Evolutionary conservation across 2,888 invertebrate species (phyloP).

Genomic region (Papilio gigon): DNA sequence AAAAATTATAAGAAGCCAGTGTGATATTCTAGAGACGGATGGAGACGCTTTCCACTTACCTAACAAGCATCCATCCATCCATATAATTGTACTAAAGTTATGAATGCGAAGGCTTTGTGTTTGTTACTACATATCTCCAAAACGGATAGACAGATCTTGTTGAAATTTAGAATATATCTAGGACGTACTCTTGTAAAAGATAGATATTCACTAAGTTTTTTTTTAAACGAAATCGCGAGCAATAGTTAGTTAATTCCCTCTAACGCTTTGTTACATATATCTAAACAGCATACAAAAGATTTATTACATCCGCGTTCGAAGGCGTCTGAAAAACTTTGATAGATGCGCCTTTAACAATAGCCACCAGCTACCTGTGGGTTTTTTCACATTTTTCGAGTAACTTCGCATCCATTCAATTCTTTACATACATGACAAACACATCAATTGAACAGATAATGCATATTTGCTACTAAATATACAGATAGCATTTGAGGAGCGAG

Average conservation of each 20-base stretch:
- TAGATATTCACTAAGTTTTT: no score
- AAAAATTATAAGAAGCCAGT: no score
- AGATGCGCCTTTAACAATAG: conserved; percentile 35
- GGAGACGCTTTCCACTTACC: no score
- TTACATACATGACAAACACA: conserved; percentile 13
- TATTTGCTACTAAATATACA: not conserved
- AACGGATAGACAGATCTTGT: no score
- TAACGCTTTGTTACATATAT: conserved; percentile 1
- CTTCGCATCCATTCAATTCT: conserved; percentile 3
- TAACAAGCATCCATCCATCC: no score
- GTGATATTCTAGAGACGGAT: no score
- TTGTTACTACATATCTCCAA: no score
- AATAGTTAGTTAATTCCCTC: no score
- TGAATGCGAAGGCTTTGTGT: no score
- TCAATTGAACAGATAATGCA: conserved; percentile 10
- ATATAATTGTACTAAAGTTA: no score
- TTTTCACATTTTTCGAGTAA: conserved; percentile 23
- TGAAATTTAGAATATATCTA: no score
- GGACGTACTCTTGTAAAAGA: no score
- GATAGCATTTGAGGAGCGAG: not conserved
- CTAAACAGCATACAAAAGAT: conserved; percentile 25
- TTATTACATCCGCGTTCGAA: conserved; percentile 13
- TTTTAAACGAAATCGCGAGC: not conserved
- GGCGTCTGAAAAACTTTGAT: conserved; percentile 33
- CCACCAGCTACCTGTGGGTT: conserved; percentile 16